A percentile compares a stretch with the other conserved stretches of the same genome.
These are phyloP conservation scores for Caenorhabditis japonica DNA, from an alignment of 2,888 invertebrate genomes.

Conservation along the genomic window DNA sequence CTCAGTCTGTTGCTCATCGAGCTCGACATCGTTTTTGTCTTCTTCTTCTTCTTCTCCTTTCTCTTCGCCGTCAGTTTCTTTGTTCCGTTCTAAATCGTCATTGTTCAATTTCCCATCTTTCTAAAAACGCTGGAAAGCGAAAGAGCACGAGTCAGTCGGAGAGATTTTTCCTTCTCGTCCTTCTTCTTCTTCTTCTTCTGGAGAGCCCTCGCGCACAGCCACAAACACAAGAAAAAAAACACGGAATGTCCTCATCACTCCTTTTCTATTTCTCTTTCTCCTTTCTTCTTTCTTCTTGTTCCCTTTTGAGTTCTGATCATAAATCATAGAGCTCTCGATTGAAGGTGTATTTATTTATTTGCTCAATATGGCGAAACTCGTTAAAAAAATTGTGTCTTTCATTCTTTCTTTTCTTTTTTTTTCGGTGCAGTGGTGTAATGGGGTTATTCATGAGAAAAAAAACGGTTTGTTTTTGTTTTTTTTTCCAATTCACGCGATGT, in stretches of 20 bases:
- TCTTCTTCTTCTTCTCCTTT: too few relatives aligned
- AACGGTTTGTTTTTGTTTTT: too few relatives aligned
- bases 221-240: constrained; percentile 31
- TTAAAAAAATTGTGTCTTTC: background rate
- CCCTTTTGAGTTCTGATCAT: constrained; percentile 32
- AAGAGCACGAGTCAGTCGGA: constrained; percentile 36
- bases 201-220: constrained; percentile 26
- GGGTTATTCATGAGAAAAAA: too few relatives aligned
- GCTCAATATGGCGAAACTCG: background rate
- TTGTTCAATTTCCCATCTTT: background rate
- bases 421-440: too few relatives aligned
- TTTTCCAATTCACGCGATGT: too few relatives aligned
- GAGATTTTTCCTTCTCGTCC: constrained; percentile 18
- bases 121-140: constrained; percentile 7
- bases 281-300: constrained; percentile 4
- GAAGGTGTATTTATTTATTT: background rate
- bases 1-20: too few relatives aligned
- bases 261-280: constrained; percentile 19
- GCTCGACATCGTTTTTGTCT: too few relatives aligned
- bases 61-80: too few relatives aligned
- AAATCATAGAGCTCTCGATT: constrained; percentile 23
- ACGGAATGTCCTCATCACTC: constrained; percentile 23
- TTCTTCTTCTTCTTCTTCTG: too few relatives aligned
- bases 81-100: background rate
- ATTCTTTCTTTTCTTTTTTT: constrained; percentile 2